Evolutionary conservation across 1,140 invertebrate species (phyloP), one percentile per base, ranked within the genome.

Genomic region (Psix sp.): DNA sequence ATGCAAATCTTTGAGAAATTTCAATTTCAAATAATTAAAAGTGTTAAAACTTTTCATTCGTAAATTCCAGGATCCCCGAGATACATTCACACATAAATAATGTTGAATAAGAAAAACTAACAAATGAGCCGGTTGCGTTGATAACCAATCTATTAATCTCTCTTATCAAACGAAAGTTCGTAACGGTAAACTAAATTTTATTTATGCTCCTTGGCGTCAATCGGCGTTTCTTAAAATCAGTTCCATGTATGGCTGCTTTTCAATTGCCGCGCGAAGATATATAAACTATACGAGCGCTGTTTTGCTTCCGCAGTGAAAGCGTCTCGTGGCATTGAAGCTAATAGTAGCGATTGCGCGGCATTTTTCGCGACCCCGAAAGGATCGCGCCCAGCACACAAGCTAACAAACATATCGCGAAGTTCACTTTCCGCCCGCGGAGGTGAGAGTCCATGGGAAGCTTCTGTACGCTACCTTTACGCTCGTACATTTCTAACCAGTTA

Each of bases 381-480:
- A 83, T 82, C 82, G 77, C 80, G 68, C 76, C 76, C 80, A 74
- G 21, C 60, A 73, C 60, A 51, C 46, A 68, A 63, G 43, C 52
- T 26, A 49, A 54, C 71, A 74, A 46, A 46, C 46, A 60, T 77
- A 70, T 66, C 60, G 71, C 78, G 81, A 84, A 84, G 82, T 84
- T 85, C 82, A 82, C 78, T 81, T 78, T 80, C 77, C 76, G 84
- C 85, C 84, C 80, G 84, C 77, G 85, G 84, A 86, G 85, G 85
- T 85, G 85, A 86, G 85, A 86, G 84, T 82, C 84, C 84, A 86
- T 85, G 84, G 84, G 84, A 85, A 86, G 84, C 84, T 84, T 81
- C 84, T 84, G 84, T 81, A 81, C 82, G 83, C 83, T 84, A 83
- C 79, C 80, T 79, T 76, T 80, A 79, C 77, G 59, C 74, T 63